A percentile compares a stretch with the other conserved stretches of the same genome.
phyloP scores from a whole-genome alignment of 1,140 invertebrate genomes.

The Brachionus calyciflorus region DNA sequence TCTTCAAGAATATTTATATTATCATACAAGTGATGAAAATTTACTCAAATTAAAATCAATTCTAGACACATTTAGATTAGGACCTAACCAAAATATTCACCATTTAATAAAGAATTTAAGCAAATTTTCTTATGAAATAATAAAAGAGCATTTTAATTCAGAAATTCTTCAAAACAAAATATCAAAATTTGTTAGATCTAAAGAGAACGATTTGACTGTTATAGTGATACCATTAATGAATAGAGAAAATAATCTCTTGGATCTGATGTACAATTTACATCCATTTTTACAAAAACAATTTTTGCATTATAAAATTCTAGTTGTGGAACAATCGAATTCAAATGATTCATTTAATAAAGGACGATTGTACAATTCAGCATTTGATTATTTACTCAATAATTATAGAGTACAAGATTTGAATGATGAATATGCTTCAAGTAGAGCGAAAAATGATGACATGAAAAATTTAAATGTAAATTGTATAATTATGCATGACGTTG shows the following conservation, averaged over 20 bases:
- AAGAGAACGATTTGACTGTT: conserved; percentile 11
- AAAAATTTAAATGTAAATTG: conserved; percentile 64
- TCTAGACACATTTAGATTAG: neutral
- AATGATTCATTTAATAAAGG: conserved; percentile 39
- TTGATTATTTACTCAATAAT: conserved; percentile 19
- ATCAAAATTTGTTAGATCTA: neutral
- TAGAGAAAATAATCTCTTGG: conserved; percentile 71
- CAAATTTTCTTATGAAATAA: neutral
- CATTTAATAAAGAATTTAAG: neutral
- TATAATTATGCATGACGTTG: conserved; percentile 87
- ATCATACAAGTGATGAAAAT: conserved; percentile 2
- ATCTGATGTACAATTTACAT: conserved; percentile 82
- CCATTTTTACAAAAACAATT: conserved; percentile 79
- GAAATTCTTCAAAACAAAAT: neutral
- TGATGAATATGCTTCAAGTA: neutral
- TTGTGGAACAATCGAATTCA: conserved; percentile 74
- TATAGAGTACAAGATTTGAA: neutral
- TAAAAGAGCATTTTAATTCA: conserved; percentile 5
- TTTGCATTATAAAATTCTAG: conserved; percentile 81
- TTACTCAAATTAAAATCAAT: neutral
- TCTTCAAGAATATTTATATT: conserved; percentile 23
- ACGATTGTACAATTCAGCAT: conserved; percentile 21
- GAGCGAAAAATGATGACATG: no score
- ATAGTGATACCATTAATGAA: conserved; percentile 84
- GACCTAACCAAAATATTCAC: neutral